Base-by-base conservation (phyloP, 2,113 vertebrate genomes). In the Melanotaenia duboulayi region DNA sequence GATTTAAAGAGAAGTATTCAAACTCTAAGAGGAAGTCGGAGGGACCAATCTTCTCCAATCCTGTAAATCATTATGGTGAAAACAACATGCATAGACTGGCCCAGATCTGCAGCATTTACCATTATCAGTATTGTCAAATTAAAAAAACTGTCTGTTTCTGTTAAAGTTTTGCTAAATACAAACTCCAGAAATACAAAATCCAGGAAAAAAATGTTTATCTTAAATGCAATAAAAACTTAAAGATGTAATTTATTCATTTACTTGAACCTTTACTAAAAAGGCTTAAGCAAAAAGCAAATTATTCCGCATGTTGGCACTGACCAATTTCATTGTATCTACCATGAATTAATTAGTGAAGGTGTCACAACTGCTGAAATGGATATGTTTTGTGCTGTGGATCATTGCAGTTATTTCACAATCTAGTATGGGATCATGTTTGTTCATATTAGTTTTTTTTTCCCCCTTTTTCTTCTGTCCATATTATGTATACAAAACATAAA, bases 1-100 rank as follows among this genome's bases (percentile, higher is more conserved):
- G 11, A 4, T 7, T 24, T 28, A 57, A 54, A 19, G 39, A 61
- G 40, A 75, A 59, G 49, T 81, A 50, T 32, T 17, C 50, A 69
- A 39, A 80, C 59, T 35, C 50, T 13, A 9, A 66, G 12, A 78
- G 35, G 60, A 78, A 71, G 66, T 75, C 44, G 16, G 17, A 67
- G 35, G 35, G 7, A 37, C 35, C 12, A 16, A 44, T 44, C 44
- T 19, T n/a, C 17, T n/a, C 7, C 44, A 19, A 19, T n/a, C 17
- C 44, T 48, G 6, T 48, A n/a, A 48, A 48, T 7, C 44, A 48
- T 1, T 48, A 11, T 7, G 7, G 44, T 48, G 44, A 35, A 35
- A 35, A 35, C 4, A 35, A 35, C 4, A 9, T n/a, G 7, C 44
- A 48, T n/a, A 19, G 4, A n/a, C 44, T n/a, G 44, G 5, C 44